These are phyloP conservation scores for Porphyrio hochstetteri DNA, from an alignment of 2,113 vertebrate species.

Conservation along the genomic window DNA sequence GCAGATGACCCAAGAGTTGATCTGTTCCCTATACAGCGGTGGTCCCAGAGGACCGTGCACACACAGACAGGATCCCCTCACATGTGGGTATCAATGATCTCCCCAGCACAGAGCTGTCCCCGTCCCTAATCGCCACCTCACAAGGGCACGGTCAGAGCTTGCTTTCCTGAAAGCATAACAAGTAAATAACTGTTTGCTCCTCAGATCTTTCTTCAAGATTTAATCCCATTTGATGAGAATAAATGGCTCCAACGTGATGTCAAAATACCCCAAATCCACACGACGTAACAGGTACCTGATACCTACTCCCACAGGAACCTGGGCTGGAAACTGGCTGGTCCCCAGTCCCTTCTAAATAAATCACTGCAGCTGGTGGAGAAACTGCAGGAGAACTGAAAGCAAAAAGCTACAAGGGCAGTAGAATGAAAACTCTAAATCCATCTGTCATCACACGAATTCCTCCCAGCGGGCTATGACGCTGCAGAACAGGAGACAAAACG, in stretches of 20 bases:
- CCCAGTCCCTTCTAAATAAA: neutral
- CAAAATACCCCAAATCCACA: neutral
- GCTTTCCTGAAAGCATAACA: neutral
- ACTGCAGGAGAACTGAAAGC: neutral
- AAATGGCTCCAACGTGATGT: neutral
- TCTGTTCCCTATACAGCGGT: neutral
- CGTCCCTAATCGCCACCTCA: neutral
- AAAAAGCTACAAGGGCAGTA: slow-evolving; percentile 14
- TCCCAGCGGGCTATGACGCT: neutral
- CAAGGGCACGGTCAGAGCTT: neutral
- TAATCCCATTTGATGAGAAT: neutral
- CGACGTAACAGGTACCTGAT: neutral
- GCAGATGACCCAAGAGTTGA: neutral
- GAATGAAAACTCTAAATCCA: slow-evolving; percentile 35
- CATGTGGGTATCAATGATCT: neutral
- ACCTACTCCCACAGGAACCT: neutral
- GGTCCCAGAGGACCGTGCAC: neutral
- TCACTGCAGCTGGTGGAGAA: slow-evolving; percentile 13
- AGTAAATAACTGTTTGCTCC: neutral
- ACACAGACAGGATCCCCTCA: neutral
- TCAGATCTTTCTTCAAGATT: neutral
- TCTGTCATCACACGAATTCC: neutral
- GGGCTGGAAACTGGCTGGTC: neutral
- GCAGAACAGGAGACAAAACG: slow-evolving; percentile 33
- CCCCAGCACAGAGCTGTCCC: neutral